Evolutionary conservation across 2,113 vertebrate genomes (phyloP).

Genomic region (Hippopotamus amphibius): DNA sequence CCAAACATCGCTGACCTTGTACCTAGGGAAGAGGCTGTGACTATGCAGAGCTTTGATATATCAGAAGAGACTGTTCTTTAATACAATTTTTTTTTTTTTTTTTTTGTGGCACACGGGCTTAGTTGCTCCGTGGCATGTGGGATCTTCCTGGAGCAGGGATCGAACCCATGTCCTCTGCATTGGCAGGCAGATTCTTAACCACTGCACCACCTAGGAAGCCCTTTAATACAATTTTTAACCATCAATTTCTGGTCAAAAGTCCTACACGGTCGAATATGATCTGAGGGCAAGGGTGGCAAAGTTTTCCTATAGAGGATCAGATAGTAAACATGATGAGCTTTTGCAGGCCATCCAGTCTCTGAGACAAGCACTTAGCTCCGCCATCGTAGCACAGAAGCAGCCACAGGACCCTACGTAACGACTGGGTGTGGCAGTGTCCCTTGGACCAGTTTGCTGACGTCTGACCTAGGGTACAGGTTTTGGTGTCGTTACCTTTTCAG

Average conservation of each 20-base stretch:
- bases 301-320: neutral
- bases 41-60: neutral
- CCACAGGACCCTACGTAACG: accelerated
- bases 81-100: neutral
- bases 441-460: neutral
- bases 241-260: neutral
- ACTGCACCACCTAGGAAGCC: too few relatives aligned
- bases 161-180: too few relatives aligned
- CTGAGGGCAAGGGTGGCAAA: neutral
- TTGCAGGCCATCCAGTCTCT: accelerated
- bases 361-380: neutral
- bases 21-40: neutral
- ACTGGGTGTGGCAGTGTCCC: neutral
- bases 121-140: too few relatives aligned
- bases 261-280: neutral
- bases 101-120: too few relatives aligned
- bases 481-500: neutral
- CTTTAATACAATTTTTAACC: neutral
- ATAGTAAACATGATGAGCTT: neutral
- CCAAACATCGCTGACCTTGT: neutral
- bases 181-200: too few relatives aligned
- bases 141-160: too few relatives aligned
- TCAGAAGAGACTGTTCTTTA: neutral
- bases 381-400: neutral
- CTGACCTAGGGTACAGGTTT: neutral